Evolutionary conservation across 2,797 vertebrate species (phyloP).

Genomic region (Cheracebus regulus): DNA sequence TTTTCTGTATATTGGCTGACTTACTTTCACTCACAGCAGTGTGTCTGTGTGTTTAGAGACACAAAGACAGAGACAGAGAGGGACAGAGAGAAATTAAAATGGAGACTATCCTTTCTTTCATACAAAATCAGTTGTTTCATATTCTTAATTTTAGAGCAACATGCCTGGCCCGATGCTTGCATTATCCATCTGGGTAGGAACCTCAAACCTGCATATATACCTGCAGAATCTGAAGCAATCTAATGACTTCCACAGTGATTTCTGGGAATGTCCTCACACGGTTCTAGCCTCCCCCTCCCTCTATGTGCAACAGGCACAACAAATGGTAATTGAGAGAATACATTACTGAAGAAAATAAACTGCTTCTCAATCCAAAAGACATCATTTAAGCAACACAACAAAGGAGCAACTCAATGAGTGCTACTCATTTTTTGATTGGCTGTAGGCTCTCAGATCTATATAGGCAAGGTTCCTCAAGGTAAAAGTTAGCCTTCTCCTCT

Average conservation of each 20-base stretch:
- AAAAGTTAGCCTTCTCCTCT: accelerated
- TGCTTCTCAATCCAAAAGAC: not conserved
- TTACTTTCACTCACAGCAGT: not conserved
- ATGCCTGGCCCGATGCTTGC: too few relatives aligned
- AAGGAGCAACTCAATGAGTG: not conserved
- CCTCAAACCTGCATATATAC: not conserved
- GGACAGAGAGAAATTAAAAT: not conserved
- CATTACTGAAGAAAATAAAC: not conserved
- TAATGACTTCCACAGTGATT: not conserved
- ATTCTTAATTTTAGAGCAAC: not conserved
- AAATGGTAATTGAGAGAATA: not conserved
- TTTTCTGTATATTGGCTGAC: not conserved
- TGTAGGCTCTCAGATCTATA: not conserved
- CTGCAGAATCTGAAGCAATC: not conserved
- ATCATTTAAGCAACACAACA: not conserved
- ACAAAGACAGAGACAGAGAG: too few relatives aligned
- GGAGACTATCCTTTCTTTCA: not conserved
- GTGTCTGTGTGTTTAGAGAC: not conserved
- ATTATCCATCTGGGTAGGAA: not conserved
- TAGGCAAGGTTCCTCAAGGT: not conserved
- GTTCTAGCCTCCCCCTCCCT: not conserved
- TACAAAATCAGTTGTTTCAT: not conserved
- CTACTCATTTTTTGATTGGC: not conserved
- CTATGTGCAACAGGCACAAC: not conserved
- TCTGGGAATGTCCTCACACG: not conserved